Evolutionary conservation across 2,888 invertebrate genomes (phyloP).

Genomic region (Phyllotreta striolata): DNA sequence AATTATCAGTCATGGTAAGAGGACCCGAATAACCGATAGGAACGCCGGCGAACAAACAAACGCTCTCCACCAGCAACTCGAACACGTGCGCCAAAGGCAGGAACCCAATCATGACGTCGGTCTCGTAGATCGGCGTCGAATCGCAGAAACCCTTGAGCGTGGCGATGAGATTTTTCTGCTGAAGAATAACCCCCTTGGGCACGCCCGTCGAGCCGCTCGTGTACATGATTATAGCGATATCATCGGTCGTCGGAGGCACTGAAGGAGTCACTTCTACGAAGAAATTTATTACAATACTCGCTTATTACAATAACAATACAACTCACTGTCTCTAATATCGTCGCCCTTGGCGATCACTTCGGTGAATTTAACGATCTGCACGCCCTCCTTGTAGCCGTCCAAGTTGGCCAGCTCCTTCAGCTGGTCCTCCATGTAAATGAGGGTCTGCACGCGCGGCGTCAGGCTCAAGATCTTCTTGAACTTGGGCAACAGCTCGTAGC

Average conservation of each 20-base stretch:
- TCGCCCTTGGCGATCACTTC: constrained; percentile 69
- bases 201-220: constrained; percentile 97
- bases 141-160: constrained; percentile 85
- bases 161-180: constrained; percentile 82
- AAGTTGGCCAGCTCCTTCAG: constrained; percentile 73
- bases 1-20: constrained; percentile 88
- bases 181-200: constrained; percentile 88
- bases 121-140: constrained; percentile 72
- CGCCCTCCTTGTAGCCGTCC: constrained; percentile 75
- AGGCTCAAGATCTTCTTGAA: constrained; percentile 78
- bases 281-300: no score
- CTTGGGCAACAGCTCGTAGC: constrained; percentile 90
- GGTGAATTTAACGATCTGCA: constrained; percentile 77
- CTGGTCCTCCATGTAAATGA: constrained; percentile 91
- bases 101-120: constrained; percentile 92
- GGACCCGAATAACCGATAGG: constrained; percentile 97
- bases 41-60: constrained; percentile 85
- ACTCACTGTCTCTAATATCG: constrained; percentile 63
- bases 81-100: constrained; percentile 97
- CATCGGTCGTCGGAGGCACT: constrained; percentile 70
- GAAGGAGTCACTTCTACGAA: background rate
- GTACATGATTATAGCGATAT: constrained; percentile 98
- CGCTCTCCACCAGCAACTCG: constrained; percentile 90
- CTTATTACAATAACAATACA: no score
- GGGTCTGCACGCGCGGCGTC: constrained; percentile 78